Evolutionary conservation across 2,888 invertebrate species (phyloP).

Genomic region (Nymphalis urticae): DNA sequence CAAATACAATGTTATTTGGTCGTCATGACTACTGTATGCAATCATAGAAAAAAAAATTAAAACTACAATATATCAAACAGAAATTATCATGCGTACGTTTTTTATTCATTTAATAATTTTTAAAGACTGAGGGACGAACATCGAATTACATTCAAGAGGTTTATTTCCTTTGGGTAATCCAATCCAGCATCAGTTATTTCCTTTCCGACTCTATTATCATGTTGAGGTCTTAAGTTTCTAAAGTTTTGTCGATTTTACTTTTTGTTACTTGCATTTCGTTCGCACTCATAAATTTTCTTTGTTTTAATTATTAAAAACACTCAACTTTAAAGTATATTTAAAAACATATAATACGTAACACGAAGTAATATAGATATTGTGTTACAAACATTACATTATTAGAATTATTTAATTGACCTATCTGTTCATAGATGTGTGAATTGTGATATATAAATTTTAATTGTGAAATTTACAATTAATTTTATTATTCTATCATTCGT

Average conservation of each 20-base stretch:
- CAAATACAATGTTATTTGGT: no score
- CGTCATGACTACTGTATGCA: no score
- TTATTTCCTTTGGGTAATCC: slow-evolving; percentile 27
- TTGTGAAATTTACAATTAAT: slow-evolving; percentile 16
- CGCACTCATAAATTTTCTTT: background rate
- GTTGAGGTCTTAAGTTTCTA: slow-evolving; percentile 18
- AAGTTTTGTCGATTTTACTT: slow-evolving; percentile 7
- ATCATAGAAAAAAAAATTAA: no score
- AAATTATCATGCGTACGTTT: background rate
- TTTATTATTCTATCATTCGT: slow-evolving; percentile 20
- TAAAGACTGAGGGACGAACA: background rate
- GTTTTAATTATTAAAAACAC: no score
- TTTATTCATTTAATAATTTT: slow-evolving; percentile 3
- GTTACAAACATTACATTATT: no score
- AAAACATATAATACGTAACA: no score
- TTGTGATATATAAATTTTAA: background rate
- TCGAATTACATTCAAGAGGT: slow-evolving; percentile 19
- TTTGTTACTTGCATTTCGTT: slow-evolving; percentile 12
- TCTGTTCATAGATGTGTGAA: background rate
- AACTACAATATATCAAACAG: background rate
- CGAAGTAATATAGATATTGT: no score
- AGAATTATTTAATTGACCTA: no score
- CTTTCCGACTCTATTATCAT: slow-evolving; percentile 23
- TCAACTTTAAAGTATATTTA: background rate
- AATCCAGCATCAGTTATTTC: slow-evolving; percentile 19